Evolutionary conservation across 53 echinoderm and acorn worm genomes (phyloP).

Genomic region (Mesocentrotus franciscanus): DNA sequence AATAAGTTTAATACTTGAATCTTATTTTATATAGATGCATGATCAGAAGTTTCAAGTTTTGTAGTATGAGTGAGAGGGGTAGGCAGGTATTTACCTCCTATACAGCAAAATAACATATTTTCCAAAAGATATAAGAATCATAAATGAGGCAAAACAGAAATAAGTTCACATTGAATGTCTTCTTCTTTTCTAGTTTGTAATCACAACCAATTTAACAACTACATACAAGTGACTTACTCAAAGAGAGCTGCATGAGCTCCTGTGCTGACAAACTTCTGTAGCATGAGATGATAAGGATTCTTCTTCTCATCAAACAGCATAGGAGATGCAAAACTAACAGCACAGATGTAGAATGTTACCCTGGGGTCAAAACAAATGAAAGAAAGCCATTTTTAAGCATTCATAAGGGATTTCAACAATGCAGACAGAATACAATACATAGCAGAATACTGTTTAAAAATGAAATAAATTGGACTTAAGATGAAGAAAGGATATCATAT

Average conservation of each 20-base stretch:
- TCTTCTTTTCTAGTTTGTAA: neutral
- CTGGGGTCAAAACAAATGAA: conserved; percentile 64
- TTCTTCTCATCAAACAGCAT: conserved; percentile 99
- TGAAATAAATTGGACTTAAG: neutral
- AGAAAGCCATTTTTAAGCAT: neutral
- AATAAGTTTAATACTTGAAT: too few species aligned
- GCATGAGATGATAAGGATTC: conserved; percentile 97
- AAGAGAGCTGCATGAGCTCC: conserved; percentile 95
- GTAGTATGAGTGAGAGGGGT: too few species aligned
- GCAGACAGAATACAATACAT: neutral
- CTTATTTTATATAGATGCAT: too few species aligned
- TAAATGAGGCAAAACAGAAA: neutral
- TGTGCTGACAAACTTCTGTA: conserved; percentile 96
- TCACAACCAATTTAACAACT: neutral
- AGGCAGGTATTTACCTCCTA: too few species aligned
- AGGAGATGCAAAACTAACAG: conserved; percentile 97
- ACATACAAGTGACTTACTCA: conserved; percentile 77
- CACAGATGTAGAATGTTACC: conserved; percentile 97
- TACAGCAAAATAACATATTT: neutral
- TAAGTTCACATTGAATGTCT: neutral
- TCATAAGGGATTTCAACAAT: too few species aligned
- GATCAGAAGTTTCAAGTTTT: too few species aligned
- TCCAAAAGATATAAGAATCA: neutral
- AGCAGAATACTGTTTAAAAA: neutral
- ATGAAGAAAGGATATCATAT: neutral